These are phyloP conservation scores for Burhinus bistriatus DNA, from an alignment of 2,113 vertebrate species.

Conservation along the genomic window DNA sequence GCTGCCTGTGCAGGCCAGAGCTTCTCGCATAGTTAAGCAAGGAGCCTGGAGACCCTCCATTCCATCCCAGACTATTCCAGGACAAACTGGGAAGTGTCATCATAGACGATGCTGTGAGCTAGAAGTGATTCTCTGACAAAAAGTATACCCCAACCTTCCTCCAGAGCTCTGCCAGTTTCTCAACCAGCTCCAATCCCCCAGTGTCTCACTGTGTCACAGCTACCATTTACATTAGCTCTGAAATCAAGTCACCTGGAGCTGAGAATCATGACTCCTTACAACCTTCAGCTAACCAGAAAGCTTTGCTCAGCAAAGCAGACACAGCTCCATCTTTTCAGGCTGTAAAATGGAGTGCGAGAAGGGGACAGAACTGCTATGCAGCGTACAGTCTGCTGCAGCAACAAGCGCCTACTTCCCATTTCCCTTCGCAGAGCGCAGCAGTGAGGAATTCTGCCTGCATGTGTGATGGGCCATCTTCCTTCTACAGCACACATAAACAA, in stretches of 20 bases:
- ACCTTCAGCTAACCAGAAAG: not conserved
- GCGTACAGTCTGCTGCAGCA: not conserved
- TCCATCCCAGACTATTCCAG: not conserved
- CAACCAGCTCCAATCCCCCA: not conserved
- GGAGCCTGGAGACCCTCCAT: not conserved
- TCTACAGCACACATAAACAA: not conserved
- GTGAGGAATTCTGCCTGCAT: not conserved
- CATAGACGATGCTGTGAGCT: not conserved
- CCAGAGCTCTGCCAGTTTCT: not conserved
- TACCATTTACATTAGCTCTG: not conserved
- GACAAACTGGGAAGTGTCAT: not conserved
- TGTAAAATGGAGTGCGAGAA: not conserved
- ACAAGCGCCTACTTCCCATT: not conserved
- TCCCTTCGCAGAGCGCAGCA: not conserved
- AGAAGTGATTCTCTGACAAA: not conserved
- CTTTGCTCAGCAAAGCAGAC: not conserved
- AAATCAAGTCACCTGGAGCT: not conserved
- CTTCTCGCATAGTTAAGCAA: not conserved
- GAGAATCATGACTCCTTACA: not conserved
- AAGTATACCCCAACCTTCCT: not conserved
- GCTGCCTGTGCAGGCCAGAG: not conserved
- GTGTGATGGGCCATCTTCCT: not conserved
- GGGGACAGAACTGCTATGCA: not conserved
- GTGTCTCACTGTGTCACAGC: not conserved
- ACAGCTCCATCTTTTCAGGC: not conserved